A percentile compares a stretch with the other conserved stretches of the same genome.
Evolutionary conservation across 2,888 invertebrate genomes (phyloP).

Genomic region (Xestoiulus laeticollis): DNA sequence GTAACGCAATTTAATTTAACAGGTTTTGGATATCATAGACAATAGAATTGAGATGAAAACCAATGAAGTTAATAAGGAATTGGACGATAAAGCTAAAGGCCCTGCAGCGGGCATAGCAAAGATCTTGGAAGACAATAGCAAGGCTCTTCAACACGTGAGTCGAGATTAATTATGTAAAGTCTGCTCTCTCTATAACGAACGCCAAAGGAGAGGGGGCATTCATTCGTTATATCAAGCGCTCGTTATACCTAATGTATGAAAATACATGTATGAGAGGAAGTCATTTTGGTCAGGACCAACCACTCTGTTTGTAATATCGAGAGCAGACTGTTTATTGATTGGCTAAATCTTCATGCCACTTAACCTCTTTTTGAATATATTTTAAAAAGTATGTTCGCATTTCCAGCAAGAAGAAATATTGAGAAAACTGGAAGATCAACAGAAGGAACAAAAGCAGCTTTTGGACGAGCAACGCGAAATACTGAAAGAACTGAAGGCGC

Average conservation of each 20-base stretch:
- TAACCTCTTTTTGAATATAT: too few relatives aligned
- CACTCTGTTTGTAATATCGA: too few relatives aligned
- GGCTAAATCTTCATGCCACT: too few relatives aligned
- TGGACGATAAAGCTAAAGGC: background rate
- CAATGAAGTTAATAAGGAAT: too few relatives aligned
- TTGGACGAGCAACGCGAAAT: constrained; percentile 72
- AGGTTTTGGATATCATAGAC: background rate
- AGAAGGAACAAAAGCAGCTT: constrained; percentile 74
- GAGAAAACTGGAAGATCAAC: constrained; percentile 74
- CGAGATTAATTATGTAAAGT: too few relatives aligned
- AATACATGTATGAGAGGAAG: too few relatives aligned
- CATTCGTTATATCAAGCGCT: too few relatives aligned
- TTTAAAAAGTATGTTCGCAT: background rate
- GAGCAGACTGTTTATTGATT: too few relatives aligned
- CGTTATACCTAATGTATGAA: too few relatives aligned
- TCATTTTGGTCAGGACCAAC: too few relatives aligned
- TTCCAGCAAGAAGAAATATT: constrained; percentile 67
- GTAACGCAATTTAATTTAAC: background rate
- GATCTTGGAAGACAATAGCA: constrained; percentile 26
- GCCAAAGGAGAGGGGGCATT: too few relatives aligned
- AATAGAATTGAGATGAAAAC: background rate
- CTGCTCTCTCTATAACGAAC: too few relatives aligned
- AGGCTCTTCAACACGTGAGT: constrained; percentile 16
- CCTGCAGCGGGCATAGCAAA: background rate
- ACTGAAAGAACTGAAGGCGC: constrained; percentile 69